Conservation (phyloP, 2,113 vertebrate genomes). For the Megaceryle maxima region DNA sequence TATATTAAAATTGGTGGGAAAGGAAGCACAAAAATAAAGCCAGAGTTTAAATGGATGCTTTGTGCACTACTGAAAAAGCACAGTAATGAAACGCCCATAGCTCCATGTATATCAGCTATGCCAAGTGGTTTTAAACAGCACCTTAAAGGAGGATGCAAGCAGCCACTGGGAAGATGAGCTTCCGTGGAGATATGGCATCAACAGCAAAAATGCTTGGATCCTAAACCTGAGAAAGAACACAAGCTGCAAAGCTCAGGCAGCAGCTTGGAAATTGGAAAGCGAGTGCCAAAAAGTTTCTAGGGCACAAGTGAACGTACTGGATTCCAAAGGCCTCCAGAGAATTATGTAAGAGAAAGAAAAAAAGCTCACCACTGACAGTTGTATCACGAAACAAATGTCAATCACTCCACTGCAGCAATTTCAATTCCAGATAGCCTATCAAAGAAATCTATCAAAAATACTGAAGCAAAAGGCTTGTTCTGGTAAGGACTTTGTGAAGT, state of each 20-base stretch:
- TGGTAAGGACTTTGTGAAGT: neutral
- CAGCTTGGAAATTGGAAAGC: neutral
- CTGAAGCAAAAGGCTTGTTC: neutral
- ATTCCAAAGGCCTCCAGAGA: neutral
- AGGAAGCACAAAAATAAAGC: neutral
- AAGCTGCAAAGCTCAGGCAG: neutral
- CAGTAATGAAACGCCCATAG: no score
- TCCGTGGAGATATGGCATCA: neutral
- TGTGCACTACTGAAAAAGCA: neutral
- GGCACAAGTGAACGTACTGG: constrained; percentile 16
- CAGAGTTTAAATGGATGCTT: neutral
- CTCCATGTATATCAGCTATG: neutral
- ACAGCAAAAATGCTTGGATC: neutral
- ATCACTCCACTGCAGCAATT: neutral
- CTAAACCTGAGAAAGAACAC: neutral
- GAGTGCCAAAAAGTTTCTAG: constrained; percentile 6
- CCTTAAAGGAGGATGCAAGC: neutral
- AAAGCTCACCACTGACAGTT: neutral
- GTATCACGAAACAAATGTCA: neutral
- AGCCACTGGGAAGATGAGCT: neutral
- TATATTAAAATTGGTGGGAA: neutral
- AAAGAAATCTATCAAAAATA: neutral
- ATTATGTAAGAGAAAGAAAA: constrained; percentile 4
- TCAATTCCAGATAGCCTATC: neutral
- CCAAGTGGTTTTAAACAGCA: neutral